Conservation (phyloP, 2,888 invertebrate species). For the Xestia ashworthii region DNA sequence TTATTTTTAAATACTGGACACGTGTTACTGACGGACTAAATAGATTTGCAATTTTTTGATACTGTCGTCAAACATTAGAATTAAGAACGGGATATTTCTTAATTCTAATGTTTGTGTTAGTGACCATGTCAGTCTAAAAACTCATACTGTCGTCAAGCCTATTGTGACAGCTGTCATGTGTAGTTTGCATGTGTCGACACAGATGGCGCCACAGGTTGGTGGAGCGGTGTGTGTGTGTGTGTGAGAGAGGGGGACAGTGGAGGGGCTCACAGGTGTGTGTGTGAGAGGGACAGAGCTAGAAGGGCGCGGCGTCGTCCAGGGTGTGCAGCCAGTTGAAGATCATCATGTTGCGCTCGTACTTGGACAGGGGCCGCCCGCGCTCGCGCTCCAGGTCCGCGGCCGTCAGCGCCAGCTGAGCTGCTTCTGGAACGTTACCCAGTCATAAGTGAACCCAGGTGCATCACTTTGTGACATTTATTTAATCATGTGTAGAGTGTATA, state of each 20-base stretch:
- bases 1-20: no score
- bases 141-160: no score
- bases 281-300: slow-evolving; percentile 68
- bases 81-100: no score
- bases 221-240: not conserved
- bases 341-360: slow-evolving; percentile 98
- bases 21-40: no score
- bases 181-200: not conserved
- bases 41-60: no score
- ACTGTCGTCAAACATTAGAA: no score
- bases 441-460: no score
- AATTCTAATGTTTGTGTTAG: no score
- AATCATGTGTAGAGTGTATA: no score
- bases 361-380: slow-evolving; percentile 95
- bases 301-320: slow-evolving; percentile 93
- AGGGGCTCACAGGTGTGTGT: not conserved
- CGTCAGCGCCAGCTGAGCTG: slow-evolving; percentile 91
- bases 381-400: slow-evolving; percentile 95
- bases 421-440: slow-evolving; percentile 73
- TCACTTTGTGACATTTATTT: no score
- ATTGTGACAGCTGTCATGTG: not conserved
- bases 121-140: no score
- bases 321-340: slow-evolving; percentile 98
- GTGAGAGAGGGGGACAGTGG: no score
- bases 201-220: not conserved